Evolutionary conservation across 2,888 invertebrate species (phyloP).

Genomic region (Meteorus colon): DNA sequence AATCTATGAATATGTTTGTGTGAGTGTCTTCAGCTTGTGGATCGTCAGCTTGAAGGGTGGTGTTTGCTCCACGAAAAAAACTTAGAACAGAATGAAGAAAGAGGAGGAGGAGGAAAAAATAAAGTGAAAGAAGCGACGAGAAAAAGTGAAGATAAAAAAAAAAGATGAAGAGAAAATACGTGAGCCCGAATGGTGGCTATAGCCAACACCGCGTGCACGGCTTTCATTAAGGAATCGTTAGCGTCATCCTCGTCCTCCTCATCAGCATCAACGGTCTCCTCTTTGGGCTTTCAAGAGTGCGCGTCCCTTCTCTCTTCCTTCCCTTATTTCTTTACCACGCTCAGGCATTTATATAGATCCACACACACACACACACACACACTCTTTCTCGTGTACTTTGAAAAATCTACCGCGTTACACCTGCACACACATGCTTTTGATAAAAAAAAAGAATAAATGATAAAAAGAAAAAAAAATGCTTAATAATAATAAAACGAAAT

Average conservation of each 20-base stretch:
- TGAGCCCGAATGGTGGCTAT: conserved; percentile 47
- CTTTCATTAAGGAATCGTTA: conserved; percentile 70
- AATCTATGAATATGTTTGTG: neutral
- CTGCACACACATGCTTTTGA: conserved; percentile 26
- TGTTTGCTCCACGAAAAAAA: neutral
- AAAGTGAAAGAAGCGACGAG: conserved; percentile 14
- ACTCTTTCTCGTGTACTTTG: conserved; percentile 31
- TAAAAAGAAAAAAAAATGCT: neutral
- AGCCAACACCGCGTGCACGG: conserved; percentile 50
- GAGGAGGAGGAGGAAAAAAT: neutral
- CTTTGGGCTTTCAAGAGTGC: conserved; percentile 23
- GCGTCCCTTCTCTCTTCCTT: conserved; percentile 28
- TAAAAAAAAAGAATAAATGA: neutral
- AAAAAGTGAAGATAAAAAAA: conserved; percentile 17
- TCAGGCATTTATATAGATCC: conserved; percentile 31
- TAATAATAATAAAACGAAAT: neutral
- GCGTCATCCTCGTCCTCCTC: conserved; percentile 61
- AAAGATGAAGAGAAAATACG: conserved; percentile 38
- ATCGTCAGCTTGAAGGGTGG: neutral
- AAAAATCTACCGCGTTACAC: conserved; percentile 21
- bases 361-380: conserved; percentile 32
- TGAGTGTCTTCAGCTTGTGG: neutral
- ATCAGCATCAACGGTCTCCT: conserved; percentile 57
- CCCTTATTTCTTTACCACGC: conserved; percentile 40
- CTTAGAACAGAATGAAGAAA: neutral